Evolutionary conservation across 1,140 invertebrate genomes (phyloP).

Genomic region (Drosophila novamexicana): DNA sequence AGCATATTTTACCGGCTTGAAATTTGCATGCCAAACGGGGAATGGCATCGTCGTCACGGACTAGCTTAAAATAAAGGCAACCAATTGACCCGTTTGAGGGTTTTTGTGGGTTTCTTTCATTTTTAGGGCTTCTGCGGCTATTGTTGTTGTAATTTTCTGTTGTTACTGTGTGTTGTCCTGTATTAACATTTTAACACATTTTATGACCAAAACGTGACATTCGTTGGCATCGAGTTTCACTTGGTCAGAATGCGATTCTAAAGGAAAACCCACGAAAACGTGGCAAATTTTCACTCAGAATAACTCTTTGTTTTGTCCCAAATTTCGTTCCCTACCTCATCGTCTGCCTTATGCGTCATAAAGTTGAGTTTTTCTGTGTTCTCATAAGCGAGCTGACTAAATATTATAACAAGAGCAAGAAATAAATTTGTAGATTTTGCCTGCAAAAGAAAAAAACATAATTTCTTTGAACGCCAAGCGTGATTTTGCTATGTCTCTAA

Average conservation of each 20-base stretch:
- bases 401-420: too few species aligned
- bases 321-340: not conserved
- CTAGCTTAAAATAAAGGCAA: constrained; percentile 13
- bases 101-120: constrained; percentile 35
- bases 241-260: constrained; percentile 4
- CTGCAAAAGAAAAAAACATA: too few species aligned
- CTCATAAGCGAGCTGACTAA: too few species aligned
- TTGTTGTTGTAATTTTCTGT: not conserved
- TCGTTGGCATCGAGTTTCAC: constrained; percentile 35
- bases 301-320: constrained; percentile 5
- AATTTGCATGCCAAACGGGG: constrained; percentile 47
- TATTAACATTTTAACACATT: constrained; percentile 74
- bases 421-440: too few species aligned
- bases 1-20: constrained; percentile 40
- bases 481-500: too few species aligned
- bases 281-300: constrained; percentile 5
- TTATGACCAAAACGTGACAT: constrained; percentile 74
- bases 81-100: constrained; percentile 32
- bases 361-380: too few species aligned
- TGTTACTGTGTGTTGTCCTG: constrained; percentile 28
- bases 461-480: too few species aligned
- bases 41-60: constrained; percentile 9
- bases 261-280: constrained; percentile 12
- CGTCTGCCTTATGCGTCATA: too few species aligned
- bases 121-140: constrained; percentile 29